A percentile compares a stretch with the other conserved stretches of the same genome.
phyloP scores from a whole-genome alignment of 2,797 vertebrate genomes.

The Acanthiza pusilla region DNA sequence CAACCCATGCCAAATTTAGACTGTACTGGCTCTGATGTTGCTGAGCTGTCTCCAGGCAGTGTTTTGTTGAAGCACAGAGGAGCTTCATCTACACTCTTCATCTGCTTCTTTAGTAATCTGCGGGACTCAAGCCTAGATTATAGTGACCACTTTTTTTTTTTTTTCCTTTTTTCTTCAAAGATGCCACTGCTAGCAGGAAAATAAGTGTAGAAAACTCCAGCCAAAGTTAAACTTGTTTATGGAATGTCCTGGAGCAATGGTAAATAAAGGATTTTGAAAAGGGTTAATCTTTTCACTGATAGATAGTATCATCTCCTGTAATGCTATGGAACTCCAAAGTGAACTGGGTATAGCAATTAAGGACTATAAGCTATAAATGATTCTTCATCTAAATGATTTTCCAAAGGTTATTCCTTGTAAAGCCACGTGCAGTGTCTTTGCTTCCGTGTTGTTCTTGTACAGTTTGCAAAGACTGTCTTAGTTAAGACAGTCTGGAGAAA shows the following conservation, averaged over 20 bases:
- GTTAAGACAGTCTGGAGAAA: not conserved
- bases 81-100: not conserved
- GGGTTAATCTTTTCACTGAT: not conserved
- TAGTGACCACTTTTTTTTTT: not conserved
- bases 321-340: not conserved
- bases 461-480: not conserved
- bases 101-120: not conserved
- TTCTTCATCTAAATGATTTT: slow-evolving; percentile 21
- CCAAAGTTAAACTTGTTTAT: not conserved
- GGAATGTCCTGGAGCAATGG: not conserved
- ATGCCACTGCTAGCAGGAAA: not conserved
- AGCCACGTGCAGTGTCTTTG: not conserved
- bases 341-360: not conserved
- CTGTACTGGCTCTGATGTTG: not conserved
- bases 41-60: not conserved
- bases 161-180: not conserved
- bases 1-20: not conserved
- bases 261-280: not conserved
- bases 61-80: not conserved
- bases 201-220: not conserved
- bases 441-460: not conserved
- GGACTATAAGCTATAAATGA: not conserved
- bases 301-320: not conserved
- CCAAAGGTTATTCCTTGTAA: slow-evolving; percentile 13
- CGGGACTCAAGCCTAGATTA: not conserved